Base-by-base conservation (phyloP, 2,113 vertebrate genomes). In the Pituophis catenifer region DNA sequence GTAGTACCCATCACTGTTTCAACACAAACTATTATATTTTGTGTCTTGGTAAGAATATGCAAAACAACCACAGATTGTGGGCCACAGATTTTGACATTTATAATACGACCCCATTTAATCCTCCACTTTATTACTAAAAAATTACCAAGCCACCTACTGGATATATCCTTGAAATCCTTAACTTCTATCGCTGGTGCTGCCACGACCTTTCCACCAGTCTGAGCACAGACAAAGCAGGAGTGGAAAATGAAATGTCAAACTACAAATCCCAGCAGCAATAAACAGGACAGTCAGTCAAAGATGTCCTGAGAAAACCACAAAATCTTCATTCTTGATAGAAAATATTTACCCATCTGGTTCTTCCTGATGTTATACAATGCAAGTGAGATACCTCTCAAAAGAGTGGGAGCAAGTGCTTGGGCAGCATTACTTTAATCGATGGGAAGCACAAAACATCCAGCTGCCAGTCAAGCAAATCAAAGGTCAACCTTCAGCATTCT, bases 21-120 rank as follows among this genome's bases (percentile, higher is more conserved):
- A 97, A 97, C 97, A 97, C 98, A 97, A 98, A 98, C 97, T 96
- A 97, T 98, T 97, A 97, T 96, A 98, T 98, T 95, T 97, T 95
- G 94, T 95, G 95, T 97, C 97, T 95, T 94, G 96, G 95, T 96
- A 94, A 95, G 97, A 96, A 95, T 96, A 96, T 96, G 96, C 95
- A 96, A 97, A 97, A 96, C 95, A 94, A 96, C 95, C 93, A 96
- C 94, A 93, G 88, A 48, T 48, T 48, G 92, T 96, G 94, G 94
- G 92, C 94, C 53, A 95, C 87, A 38, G 87, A 94, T 87, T 96
- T 94, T 95, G 90, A 94, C n/a, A 91, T 91, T 94, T 89, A 1
- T 12, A 23, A 6, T 81, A 24, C 3, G 7, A n/a, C 48, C 29
- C 85, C 50, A 24, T 52, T 44, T 58, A 50, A 54, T 57, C 52